Evolutionary conservation across 2,888 invertebrate genomes (phyloP).

Genomic region (Sphaeridia pumilis): DNA sequence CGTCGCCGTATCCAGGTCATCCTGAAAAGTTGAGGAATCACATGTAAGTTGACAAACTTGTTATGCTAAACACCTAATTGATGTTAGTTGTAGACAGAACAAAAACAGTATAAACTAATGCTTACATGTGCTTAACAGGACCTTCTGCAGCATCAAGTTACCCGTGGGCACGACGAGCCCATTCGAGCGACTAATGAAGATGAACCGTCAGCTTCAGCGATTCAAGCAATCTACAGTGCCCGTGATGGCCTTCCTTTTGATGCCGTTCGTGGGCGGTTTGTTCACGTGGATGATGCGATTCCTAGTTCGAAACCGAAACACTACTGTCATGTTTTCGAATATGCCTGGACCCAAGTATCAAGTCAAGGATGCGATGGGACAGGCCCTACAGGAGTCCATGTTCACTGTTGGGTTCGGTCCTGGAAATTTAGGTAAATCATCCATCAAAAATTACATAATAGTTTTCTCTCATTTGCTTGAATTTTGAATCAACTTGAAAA

Average conservation of each 20-base stretch:
- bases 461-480: too few relatives aligned
- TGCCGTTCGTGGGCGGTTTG: slow-evolving; percentile 14
- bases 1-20: slow-evolving; percentile 13
- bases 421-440: slow-evolving; percentile 3
- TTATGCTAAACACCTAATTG: too few relatives aligned
- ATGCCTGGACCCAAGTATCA: slow-evolving; percentile 15
- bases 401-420: slow-evolving; percentile 14
- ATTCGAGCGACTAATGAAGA: slow-evolving; percentile 3
- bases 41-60: too few relatives aligned
- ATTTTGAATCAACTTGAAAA: too few relatives aligned
- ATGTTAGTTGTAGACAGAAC: too few relatives aligned
- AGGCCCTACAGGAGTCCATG: slow-evolving; percentile 11
- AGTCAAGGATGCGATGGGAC: slow-evolving; percentile 12
- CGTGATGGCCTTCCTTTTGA: slow-evolving; percentile 12
- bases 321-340: slow-evolving; percentile 13
- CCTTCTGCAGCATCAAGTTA: slow-evolving; percentile 15
- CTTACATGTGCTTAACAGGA: too few relatives aligned
- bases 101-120: too few relatives aligned
- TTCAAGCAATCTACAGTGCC: slow-evolving; percentile 15
- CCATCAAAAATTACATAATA: background rate
- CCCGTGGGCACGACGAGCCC: slow-evolving; percentile 15
- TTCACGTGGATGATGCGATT: slow-evolving; percentile 13
- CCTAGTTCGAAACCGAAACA: slow-evolving; percentile 10
- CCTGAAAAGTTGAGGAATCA: slow-evolving; percentile 18
- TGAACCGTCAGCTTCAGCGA: slow-evolving; percentile 11